Evolutionary conservation across 2,113 vertebrate species (phyloP), one percentile per base, ranked within the genome.

Genomic region (Pachyramphus minor): DNA sequence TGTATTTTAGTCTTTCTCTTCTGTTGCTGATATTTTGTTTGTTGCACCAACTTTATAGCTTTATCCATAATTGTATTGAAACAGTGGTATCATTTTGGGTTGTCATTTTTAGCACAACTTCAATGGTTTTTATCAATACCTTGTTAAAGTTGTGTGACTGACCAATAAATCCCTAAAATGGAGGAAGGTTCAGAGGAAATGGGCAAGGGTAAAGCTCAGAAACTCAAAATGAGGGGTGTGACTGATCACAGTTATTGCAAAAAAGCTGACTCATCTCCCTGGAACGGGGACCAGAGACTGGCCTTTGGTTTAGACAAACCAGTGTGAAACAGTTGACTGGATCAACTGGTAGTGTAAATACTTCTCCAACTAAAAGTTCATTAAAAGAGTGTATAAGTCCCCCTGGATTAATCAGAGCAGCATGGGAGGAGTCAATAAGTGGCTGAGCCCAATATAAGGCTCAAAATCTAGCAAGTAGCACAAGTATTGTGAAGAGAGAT

Each of bases 1-100:
- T 94, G 84, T 74, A 71, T 89, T 97, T 96, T 96, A 96, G 79
- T 97, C 73, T 96, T 96, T 96, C 96, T 98, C 96, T 96, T 96
- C 90, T 85, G 28, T 92, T 98, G 87, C 90, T 97, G 91, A 95
- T 96, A 93, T 81, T 97, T 76, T 67, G n/a, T 64, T 58, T 37
- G 30, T 89, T 78, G 33, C 18, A n/a, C 22, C 28, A 41, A 56
- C 30, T 33, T 75, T 33, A 31, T 56, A 55, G 23, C 8, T 69
- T 87, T 64, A 45, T 33, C 9, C 6, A 14, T 11, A 42, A 27
- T 11, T 68, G 23, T 21, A 15, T 64, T 72, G 64, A 64, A 62
- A 37, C n/a, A 15, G 14, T 4, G 2, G 21, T 62, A 53, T 56
- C n/a, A 8, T 42, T 79, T 67, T 37, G 12, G 17, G 31, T 67